These are phyloP conservation scores for Mus spicilegus DNA, from an alignment of 2,113 vertebrate genomes.

Conservation along the genomic window DNA sequence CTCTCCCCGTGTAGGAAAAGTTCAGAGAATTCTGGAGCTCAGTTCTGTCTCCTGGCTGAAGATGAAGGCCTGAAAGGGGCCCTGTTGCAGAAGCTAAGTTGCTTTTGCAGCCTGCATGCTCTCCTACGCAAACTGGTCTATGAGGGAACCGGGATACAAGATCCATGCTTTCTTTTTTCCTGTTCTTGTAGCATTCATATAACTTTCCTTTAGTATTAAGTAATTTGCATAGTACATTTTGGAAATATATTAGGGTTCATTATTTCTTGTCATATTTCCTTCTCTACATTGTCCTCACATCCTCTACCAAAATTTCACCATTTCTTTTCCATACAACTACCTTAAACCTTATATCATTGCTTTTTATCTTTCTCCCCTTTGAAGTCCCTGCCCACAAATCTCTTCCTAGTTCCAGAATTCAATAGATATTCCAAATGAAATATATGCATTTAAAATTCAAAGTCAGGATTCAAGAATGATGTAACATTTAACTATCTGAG, in stretches of 20 bases:
- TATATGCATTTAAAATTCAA: not conserved
- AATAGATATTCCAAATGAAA: not conserved
- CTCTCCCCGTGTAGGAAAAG: too few species aligned
- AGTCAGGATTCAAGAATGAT: not conserved
- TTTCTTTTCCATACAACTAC: not conserved
- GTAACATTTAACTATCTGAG: not conserved
- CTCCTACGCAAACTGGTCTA: too few species aligned
- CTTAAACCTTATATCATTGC: too few species aligned
- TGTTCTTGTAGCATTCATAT: not conserved
- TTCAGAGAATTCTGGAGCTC: too few species aligned
- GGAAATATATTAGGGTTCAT: not conserved
- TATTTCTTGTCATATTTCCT: not conserved
- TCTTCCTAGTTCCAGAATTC: not conserved
- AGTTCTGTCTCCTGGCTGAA: too few species aligned
- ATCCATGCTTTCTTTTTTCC: not conserved
- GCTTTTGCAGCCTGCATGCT: too few species aligned
- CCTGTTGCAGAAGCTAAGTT: too few species aligned
- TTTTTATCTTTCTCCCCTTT: not conserved
- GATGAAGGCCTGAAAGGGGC: too few species aligned
- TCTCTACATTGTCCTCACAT: not conserved
- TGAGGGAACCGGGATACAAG: too few species aligned
- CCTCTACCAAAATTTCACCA: not conserved
- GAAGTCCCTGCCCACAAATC: not conserved
- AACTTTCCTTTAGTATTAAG: not conserved
- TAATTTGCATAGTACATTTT: not conserved